Conservation (phyloP, 92 coral and sea anemone species). For the Blastomussa wellsi region DNA sequence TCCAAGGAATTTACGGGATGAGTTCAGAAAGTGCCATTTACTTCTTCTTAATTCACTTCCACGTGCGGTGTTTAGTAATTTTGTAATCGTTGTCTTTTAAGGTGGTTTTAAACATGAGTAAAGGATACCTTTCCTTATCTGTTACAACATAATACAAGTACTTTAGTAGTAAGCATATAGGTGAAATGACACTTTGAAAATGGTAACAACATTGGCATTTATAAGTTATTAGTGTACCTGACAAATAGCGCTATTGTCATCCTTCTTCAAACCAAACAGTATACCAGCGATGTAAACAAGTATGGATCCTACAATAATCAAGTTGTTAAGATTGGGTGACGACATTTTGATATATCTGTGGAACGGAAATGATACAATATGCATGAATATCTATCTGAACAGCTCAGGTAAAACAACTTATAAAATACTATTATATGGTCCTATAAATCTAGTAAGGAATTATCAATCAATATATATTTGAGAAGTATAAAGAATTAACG, state of each 20-base stretch:
- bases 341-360: conserved; percentile 74
- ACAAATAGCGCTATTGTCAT: conserved; percentile 14
- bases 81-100: not conserved
- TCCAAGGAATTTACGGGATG: not conserved
- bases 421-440: no score
- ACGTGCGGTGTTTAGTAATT: not conserved
- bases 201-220: no score
- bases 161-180: not conserved
- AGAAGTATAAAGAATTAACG: no score
- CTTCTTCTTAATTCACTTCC: not conserved
- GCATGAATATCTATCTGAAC: not conserved
- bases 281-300: conserved; percentile 60
- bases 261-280: conserved; percentile 48
- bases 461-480: no score
- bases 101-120: no score
- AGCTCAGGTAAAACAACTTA: not conserved
- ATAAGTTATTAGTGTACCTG: conserved; percentile 28
- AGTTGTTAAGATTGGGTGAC: conserved; percentile 68
- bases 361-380: no score
- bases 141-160: no score
- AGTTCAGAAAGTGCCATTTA: not conserved
- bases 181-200: not conserved
- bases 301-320: conserved; percentile 63
- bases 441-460: no score
- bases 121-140: no score